Evolutionary conservation across 2,888 invertebrate genomes (phyloP), one percentile per base, ranked within the genome.

Genomic region (Euphydryas editha): DNA sequence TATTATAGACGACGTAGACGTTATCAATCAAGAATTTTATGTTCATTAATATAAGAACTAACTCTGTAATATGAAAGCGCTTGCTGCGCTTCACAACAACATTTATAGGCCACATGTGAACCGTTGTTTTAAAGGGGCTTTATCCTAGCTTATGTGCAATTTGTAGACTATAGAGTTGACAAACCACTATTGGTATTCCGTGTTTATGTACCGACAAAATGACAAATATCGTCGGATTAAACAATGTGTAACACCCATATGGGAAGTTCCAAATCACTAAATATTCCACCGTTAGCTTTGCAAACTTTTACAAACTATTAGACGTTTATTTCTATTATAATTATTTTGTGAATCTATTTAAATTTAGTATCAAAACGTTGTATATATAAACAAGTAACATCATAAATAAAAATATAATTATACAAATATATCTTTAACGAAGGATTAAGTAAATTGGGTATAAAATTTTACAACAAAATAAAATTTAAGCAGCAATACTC

Each of bases 61-160:
- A 56, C 17, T 47, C 21, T 42, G 47, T 62, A 30, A n/a, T n/a
- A 36, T 20, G 47, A 37, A 56, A 37, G 20, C 18, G 21, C 46
- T 46, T 36, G 37, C 42, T 24, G 49, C 62, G 39, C 49, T 62
- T 57, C 49, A 36, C 21, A 56, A 30, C n/a, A 44, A 5, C 42
- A 49, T 18, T 21, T 39, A n/a, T n/a, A 42, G 42, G 39, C 58
- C 42, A 58, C 49, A n/a, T 37, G 15, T 57, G 57, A 49, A 58
- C 39, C 36, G 37, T 21, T 46, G 21, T 21, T 62, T 55, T 63
- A 36, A 57, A 57, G 39, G 55, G 44, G 57, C 62, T 63, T 58
- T 63, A 57, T 62, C 39, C 36, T 30, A 56, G 47, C 37, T 56
- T 56, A 37, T 39, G 17, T 20, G 24, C 18, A 30, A 37, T 44